A percentile compares a stretch with the other conserved stretches of the same genome.
Conservation (phyloP, 2,888 invertebrate genomes). For the Megamerina dolium region DNA sequence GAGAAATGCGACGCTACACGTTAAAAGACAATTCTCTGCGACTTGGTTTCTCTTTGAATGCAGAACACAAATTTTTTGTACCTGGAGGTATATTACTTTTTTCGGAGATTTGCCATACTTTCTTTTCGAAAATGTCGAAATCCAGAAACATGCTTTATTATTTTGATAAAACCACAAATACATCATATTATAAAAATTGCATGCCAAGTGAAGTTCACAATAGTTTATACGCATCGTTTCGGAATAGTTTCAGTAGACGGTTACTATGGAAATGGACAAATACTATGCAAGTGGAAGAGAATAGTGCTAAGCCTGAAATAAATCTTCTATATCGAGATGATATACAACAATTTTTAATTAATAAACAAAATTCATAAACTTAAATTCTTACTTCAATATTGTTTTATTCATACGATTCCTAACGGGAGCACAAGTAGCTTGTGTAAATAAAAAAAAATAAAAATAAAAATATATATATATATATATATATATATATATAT, state of each 20-base stretch:
- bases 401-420: too few species aligned
- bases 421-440: too few species aligned
- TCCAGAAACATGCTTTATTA: constrained; percentile 37
- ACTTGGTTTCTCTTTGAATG: constrained; percentile 39
- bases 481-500: too few species aligned
- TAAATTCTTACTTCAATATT: too few species aligned
- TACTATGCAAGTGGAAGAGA: constrained; percentile 41
- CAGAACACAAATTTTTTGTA: constrained; percentile 40
- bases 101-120: constrained; percentile 36
- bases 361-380: constrained; percentile 23
- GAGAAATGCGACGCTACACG: constrained; percentile 37
- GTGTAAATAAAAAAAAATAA: too few species aligned
- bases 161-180: constrained; percentile 26
- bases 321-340: constrained; percentile 36
- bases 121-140: constrained; percentile 34
- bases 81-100: constrained; percentile 46
- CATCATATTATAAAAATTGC: constrained; percentile 27
- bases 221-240: constrained; percentile 41
- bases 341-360: constrained; percentile 29
- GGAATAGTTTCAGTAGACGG: constrained; percentile 36
- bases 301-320: constrained; percentile 26
- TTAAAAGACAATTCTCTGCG: constrained; percentile 43
- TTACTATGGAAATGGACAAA: constrained; percentile 47
- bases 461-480: too few species aligned
- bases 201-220: constrained; percentile 24